These are phyloP conservation scores for Fabriciana adippe DNA, from an alignment of 2,888 invertebrate genomes.

Conservation along the genomic window DNA sequence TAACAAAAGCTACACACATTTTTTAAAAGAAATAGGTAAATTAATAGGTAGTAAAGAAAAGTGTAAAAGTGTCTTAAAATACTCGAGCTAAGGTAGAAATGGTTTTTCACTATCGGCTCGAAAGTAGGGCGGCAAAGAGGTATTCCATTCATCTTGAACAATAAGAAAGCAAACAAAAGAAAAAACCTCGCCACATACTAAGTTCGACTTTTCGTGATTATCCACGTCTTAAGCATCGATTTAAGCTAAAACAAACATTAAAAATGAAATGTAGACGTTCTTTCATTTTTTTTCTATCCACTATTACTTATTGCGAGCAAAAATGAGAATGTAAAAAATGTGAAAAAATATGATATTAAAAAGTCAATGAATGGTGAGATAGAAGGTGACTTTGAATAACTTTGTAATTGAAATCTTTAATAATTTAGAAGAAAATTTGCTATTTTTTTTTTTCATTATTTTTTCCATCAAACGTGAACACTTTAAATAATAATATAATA, in stretches of 20 bases:
- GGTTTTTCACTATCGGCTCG: constrained; percentile 32
- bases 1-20: no score
- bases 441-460: no score
- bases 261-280: background rate
- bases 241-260: constrained; percentile 6
- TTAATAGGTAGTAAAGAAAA: constrained; percentile 11
- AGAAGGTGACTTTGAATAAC: background rate
- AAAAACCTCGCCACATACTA: constrained; percentile 28
- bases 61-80: constrained; percentile 22
- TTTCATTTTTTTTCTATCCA: background rate
- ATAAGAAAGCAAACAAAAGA: constrained; percentile 38
- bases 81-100: constrained; percentile 26
- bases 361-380: no score
- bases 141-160: constrained; percentile 39
- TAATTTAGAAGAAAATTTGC: no score
- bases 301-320: no score
- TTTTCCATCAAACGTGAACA: no score
- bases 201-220: constrained; percentile 25
- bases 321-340: no score
- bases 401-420: background rate
- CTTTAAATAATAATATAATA: no score
- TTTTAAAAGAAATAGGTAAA: background rate
- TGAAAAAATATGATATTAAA: no score
- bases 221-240: constrained; percentile 19
- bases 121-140: constrained; percentile 38